A percentile compares a stretch with the other conserved stretches of the same genome.
These are phyloP conservation scores for Epirrhoe tristata DNA, from an alignment of 2,888 invertebrate genomes.

Conservation along the genomic window DNA sequence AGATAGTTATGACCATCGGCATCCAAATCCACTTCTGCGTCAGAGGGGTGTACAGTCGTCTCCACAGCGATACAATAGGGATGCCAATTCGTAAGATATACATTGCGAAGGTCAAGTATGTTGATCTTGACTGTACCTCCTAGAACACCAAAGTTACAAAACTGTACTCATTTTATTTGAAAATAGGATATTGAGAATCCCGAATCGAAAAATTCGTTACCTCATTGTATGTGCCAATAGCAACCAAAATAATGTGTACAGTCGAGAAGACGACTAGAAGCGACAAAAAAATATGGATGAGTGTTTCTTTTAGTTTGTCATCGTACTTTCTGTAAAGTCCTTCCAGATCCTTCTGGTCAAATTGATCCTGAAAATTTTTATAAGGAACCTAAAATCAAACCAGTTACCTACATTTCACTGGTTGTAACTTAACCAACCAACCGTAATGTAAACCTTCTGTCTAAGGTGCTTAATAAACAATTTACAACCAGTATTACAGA, in stretches of 20 bases:
- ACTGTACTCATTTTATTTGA: background rate
- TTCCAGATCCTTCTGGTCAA: constrained; percentile 90
- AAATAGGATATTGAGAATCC: background rate
- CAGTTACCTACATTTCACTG: background rate
- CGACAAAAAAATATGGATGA: constrained; percentile 90
- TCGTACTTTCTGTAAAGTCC: constrained; percentile 91
- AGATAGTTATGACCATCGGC: constrained; percentile 70
- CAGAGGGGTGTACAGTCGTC: constrained; percentile 68
- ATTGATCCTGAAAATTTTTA: constrained; percentile 88
- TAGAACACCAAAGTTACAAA: constrained; percentile 49
- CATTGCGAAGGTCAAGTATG: constrained; percentile 73
- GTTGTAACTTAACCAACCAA: too few relatives aligned
- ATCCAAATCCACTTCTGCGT: constrained; percentile 74
- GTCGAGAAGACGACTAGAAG: constrained; percentile 88
- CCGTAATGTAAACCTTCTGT: too few relatives aligned
- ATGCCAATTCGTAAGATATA: constrained; percentile 70
- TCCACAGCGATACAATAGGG: constrained; percentile 68
- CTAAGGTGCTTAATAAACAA: too few relatives aligned
- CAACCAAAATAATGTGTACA: constrained; percentile 85
- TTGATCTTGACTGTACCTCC: constrained; percentile 73
- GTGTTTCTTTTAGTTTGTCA: constrained; percentile 91
- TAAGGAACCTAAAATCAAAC: background rate
- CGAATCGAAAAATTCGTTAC: constrained; percentile 50
- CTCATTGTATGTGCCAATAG: constrained; percentile 75
- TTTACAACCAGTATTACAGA: too few relatives aligned